Conservation (phyloP, 2,113 vertebrate species). For the Vidua chalybeata region DNA sequence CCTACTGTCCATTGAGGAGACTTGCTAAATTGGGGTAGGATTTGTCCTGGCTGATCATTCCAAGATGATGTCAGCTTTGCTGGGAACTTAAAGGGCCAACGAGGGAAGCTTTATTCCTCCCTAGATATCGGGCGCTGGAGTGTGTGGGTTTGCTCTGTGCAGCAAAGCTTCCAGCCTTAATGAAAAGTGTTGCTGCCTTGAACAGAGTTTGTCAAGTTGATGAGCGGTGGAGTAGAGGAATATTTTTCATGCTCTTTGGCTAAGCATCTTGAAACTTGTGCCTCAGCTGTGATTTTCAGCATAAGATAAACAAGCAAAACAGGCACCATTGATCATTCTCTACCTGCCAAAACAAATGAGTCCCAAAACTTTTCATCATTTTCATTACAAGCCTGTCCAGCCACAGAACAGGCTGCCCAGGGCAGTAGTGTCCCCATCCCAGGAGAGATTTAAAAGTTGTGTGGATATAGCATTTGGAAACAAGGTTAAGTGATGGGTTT, state of each 20-base stretch:
- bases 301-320: background rate
- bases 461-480: background rate
- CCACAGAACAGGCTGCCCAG: background rate
- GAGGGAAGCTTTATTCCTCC: background rate
- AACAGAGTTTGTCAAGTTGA: background rate
- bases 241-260: background rate
- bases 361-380: background rate
- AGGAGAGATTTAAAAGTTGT: fast-evolving
- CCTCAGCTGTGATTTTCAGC: background rate
- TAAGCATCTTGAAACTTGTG: background rate
- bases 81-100: background rate
- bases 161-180: background rate
- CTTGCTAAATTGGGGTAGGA: background rate
- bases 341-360: background rate
- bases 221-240: background rate
- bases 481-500: background rate
- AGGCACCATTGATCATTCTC: background rate
- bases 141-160: background rate
- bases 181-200: background rate
- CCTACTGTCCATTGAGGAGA: background rate
- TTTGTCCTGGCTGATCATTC: constrained; percentile 46
- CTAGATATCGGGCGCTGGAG: background rate
- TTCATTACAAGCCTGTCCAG: background rate
- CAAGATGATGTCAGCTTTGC: constrained; percentile 25
- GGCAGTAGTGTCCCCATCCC: background rate